A percentile compares a stretch with the other conserved stretches of the same genome.
Evolutionary conservation across 2,888 invertebrate species (phyloP).

Genomic region (Candidula unifasciata): DNA sequence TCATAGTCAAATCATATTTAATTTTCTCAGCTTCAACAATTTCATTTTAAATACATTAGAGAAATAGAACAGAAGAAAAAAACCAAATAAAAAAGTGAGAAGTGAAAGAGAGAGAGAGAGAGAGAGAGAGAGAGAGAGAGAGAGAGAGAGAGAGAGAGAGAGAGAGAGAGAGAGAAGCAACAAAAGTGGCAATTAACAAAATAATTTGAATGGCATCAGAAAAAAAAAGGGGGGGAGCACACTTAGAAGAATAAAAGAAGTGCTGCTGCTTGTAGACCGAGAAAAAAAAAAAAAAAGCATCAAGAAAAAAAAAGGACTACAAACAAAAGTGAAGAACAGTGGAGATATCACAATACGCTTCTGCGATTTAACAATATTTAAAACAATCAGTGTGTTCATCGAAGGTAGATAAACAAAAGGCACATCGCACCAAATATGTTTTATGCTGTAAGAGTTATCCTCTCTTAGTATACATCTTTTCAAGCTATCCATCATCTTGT

Average conservation of each 20-base stretch:
- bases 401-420: neutral
- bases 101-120: neutral
- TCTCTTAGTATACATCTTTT: too few relatives aligned
- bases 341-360: neutral
- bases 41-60: neutral
- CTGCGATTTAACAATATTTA: neutral
- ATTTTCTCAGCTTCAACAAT: too few relatives aligned
- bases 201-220: neutral
- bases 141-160: conserved; percentile 22
- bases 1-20: too few relatives aligned
- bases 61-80: neutral
- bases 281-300: neutral
- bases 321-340: conserved; percentile 5
- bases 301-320: conserved; percentile 9
- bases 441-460: neutral
- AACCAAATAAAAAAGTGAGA: neutral
- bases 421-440: neutral
- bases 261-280: neutral
- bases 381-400: neutral
- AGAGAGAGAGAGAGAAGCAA: conserved; percentile 22
- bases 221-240: neutral
- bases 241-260: conserved; percentile 4
- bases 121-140: neutral
- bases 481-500: too few relatives aligned
- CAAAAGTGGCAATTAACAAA: neutral